phyloP scores from a whole-genome alignment of 37 sponge, comb jelly and placozoan genomes.

The Trichoplax adhaerens region DNA sequence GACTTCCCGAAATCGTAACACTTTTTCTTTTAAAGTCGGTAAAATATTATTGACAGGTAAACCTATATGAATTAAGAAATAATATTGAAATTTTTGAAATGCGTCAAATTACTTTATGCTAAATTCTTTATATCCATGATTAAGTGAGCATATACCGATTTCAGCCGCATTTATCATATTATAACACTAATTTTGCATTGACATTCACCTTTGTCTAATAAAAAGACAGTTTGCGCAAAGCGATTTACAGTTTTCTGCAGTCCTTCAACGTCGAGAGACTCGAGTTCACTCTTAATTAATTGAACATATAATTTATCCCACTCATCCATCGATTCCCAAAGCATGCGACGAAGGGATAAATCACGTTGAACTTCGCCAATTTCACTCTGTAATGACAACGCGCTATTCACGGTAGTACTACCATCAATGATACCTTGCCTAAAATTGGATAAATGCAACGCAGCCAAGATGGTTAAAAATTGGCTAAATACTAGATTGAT shows the following conservation, averaged over 20 bases:
- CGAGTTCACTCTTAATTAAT: slow-evolving; percentile 12
- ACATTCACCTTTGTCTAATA: slow-evolving; percentile 23
- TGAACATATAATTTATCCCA: slow-evolving; percentile 17
- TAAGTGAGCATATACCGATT: no score
- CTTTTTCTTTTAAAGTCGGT: slow-evolving; percentile 10
- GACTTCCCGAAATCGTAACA: slow-evolving; percentile 15
- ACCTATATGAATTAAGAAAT: not conserved
- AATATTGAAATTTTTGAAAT: no score
- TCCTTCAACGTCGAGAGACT: slow-evolving; percentile 16
- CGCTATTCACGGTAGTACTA: no score
- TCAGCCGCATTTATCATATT: no score
- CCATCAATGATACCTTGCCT: no score
- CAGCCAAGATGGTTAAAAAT: no score
- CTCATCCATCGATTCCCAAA: slow-evolving; percentile 14
- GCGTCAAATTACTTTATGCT: no score
- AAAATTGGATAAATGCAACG: no score
- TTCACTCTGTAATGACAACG: slow-evolving; percentile 2
- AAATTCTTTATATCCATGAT: no score
- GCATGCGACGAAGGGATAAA: slow-evolving; percentile 11
- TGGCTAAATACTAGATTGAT: no score
- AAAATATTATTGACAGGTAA: slow-evolving; percentile 24
- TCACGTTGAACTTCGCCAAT: slow-evolving; percentile 13
- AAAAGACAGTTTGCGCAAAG: slow-evolving; percentile 25
- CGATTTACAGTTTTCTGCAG: slow-evolving; percentile 23
- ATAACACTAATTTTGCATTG: no score